Evolutionary conservation across 2,797 vertebrate species (phyloP), one percentile per base, ranked within the genome.

Genomic region (Pipistrellus nathusii): DNA sequence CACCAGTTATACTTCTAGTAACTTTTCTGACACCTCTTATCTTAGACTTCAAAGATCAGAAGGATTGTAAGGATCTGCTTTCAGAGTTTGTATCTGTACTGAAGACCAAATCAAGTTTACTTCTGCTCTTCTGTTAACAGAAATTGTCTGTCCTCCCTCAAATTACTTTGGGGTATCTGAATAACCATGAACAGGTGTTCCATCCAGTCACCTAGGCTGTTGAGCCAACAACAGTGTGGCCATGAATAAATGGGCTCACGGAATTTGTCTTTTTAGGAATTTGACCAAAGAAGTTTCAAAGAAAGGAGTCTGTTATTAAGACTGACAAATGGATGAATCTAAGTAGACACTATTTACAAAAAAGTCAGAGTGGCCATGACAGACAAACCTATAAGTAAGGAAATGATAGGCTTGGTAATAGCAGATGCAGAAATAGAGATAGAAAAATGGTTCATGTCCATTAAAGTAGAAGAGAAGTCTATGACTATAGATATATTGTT

Each of bases 221-320:
- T 51, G 64, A 89, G 6, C 3, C 35, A 68, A 3, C 2, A 86
- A 4, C 27, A 18, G 1, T 30, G 18, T 38, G 38, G 3, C 6
- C 15, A 30, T 38, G 48, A 11, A 27, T 35, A 46, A 38, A 6
- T 2, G 6, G 9, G 6, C 8, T 14, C 38, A 14, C 21, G 38
- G 18, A 15, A 82, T 41, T 59, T 76, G 5, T 46, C 82, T 21
- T 10, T 72, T 88, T 7, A 8, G 15, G 30, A 82, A 57, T 90
- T 62, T 76, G 38, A 84, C 57, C 20, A 81, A 84, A 87, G 21
- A 57, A 83, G 20, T 71, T 51, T 21, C 41, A 69, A 62, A 69
- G 3, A 13, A 78, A 3, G 59, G n/a, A 57, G 7, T 25, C 7
- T 18, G 77, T 46, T 87, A 76, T 76, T 66, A 62, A 5, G 17